phyloP scores from a whole-genome alignment of 2,113 vertebrate genomes.

The Panurus biarmicus region DNA sequence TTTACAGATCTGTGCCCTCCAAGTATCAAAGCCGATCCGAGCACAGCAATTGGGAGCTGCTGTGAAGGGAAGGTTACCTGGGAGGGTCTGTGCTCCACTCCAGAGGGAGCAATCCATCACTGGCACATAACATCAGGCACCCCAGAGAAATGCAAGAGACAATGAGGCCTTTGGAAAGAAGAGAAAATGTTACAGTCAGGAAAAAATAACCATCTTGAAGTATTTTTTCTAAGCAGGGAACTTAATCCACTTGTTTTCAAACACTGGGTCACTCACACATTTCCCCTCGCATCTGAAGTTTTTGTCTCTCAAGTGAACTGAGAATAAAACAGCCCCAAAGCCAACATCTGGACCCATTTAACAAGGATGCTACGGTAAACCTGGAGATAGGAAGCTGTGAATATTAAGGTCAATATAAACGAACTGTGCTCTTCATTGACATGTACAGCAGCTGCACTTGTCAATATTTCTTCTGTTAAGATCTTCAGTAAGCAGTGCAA shows the following conservation, averaged over 20 bases:
- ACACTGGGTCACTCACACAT: background rate
- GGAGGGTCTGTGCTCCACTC: background rate
- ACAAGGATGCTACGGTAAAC: background rate
- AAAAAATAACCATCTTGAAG: background rate
- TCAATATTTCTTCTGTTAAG: background rate
- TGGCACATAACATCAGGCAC: background rate
- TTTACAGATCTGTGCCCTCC: background rate
- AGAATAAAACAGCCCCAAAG: background rate
- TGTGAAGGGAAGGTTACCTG: background rate
- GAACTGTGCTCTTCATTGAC: background rate
- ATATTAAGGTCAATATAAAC: background rate
- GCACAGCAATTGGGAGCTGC: accelerated
- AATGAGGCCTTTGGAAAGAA: background rate
- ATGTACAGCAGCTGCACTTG: background rate
- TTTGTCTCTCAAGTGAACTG: background rate
- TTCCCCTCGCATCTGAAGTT: background rate
- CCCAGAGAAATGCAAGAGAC: background rate
- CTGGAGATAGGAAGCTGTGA: background rate
- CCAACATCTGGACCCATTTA: background rate
- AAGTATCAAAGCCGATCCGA: background rate
- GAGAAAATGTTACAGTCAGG: background rate
- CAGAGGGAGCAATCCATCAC: background rate
- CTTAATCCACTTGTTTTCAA: background rate
- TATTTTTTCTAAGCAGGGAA: background rate
- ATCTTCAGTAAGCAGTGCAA: background rate